phyloP scores from a whole-genome alignment of 2,797 vertebrate genomes.

The Protosalanx chinensis region DNA sequence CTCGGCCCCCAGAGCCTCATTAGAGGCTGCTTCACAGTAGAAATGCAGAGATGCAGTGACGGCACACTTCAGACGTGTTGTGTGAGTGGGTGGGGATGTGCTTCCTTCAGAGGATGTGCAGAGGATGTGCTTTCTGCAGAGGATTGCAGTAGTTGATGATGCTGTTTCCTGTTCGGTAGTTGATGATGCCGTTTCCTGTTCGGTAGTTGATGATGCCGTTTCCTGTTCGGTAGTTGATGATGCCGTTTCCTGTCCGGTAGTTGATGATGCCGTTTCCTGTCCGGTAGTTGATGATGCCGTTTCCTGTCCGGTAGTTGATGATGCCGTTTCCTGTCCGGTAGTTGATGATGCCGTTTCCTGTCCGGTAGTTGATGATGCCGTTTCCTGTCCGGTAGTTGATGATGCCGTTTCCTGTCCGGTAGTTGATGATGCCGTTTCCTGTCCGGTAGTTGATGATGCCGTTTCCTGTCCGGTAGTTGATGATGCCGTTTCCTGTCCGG shows the following conservation, averaged over 20 bases:
- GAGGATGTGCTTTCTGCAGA: too few relatives aligned
- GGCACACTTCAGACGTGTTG: too few relatives aligned
- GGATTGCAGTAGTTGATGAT: background rate
- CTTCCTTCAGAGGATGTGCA: too few relatives aligned
- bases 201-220: background rate
- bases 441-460: slow-evolving; percentile 7
- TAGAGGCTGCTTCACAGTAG: background rate
- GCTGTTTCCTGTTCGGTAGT: background rate
- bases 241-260: slow-evolving; percentile 17
- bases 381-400: slow-evolving; percentile 19
- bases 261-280: slow-evolving; percentile 5
- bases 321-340: slow-evolving; percentile 22
- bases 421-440: background rate
- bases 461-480: background rate
- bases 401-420: slow-evolving; percentile 20
- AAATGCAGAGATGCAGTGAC: too few relatives aligned
- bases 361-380: slow-evolving; percentile 13
- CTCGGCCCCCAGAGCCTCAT: background rate
- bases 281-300: slow-evolving; percentile 63
- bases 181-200: background rate
- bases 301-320: slow-evolving; percentile 18
- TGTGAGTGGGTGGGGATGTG: too few relatives aligned
- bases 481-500: background rate
- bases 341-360: slow-evolving; percentile 6
- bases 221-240: background rate